These are phyloP conservation scores for Sebastes melanostomus DNA, from an alignment of 2,797 vertebrate genomes.

Conservation along the genomic window DNA sequence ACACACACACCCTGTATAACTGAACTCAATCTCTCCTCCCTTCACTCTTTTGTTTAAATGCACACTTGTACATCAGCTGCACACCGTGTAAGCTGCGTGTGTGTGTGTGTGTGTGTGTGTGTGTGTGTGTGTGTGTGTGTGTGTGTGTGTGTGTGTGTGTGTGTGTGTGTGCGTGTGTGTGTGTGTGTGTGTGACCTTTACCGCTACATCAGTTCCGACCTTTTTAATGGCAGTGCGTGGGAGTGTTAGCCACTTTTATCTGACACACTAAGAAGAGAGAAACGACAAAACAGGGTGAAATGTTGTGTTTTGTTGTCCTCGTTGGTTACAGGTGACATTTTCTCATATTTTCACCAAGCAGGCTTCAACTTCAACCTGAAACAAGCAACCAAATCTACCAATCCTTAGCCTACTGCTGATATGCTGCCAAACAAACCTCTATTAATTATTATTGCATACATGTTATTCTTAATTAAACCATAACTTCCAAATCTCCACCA, in stretches of 20 bases:
- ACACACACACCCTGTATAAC: neutral
- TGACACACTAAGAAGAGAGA: constrained; percentile 2
- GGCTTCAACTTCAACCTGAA: neutral
- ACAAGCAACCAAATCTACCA: neutral
- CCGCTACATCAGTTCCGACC: constrained; percentile 22
- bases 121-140: constrained; percentile 21
- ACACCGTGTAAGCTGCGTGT: neutral
- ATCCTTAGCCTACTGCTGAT: neutral
- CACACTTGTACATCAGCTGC: neutral
- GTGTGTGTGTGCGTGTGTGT: constrained; percentile 18
- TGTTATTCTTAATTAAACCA: neutral
- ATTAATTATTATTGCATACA: neutral
- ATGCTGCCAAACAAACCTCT: neutral
- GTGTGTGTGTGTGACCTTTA: constrained; percentile 38
- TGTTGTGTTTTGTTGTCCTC: neutral
- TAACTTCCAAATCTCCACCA: neutral
- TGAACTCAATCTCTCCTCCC: neutral
- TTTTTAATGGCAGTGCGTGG: constrained; percentile 10
- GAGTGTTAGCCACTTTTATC: neutral
- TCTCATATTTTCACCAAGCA: neutral
- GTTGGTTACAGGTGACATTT: constrained; percentile 15
- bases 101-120: constrained; percentile 18
- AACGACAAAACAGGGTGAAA: constrained; percentile 9
- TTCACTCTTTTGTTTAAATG: constrained; percentile 5
- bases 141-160: constrained; percentile 12